Evolutionary conservation across 2,888 invertebrate genomes (phyloP).

Genomic region (Bombyx huttoni): DNA sequence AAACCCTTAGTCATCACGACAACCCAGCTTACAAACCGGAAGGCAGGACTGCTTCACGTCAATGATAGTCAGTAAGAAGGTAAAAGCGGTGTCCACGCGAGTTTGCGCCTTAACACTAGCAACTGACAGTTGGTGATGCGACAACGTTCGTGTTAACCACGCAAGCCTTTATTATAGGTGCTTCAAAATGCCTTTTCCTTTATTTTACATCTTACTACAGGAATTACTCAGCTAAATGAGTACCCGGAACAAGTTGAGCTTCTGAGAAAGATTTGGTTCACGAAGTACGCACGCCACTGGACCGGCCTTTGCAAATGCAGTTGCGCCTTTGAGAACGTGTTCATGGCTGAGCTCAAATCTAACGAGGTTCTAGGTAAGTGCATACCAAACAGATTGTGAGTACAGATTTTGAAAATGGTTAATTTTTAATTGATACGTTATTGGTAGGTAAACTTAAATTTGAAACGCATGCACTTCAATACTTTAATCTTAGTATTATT

Average conservation of each 20-base stretch:
- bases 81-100: too few relatives aligned
- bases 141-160: too few relatives aligned
- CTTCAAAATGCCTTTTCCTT: too few relatives aligned
- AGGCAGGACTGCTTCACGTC: too few relatives aligned
- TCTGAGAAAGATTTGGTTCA: slow-evolving; percentile 84
- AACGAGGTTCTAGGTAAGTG: slow-evolving; percentile 76
- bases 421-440: neutral
- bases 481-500: too few relatives aligned
- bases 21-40: too few relatives aligned
- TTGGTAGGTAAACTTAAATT: neutral
- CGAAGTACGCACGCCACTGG: slow-evolving; percentile 85
- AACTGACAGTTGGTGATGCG: too few relatives aligned
- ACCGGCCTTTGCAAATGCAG: slow-evolving; percentile 86
- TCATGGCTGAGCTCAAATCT: slow-evolving; percentile 89
- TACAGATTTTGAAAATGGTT: neutral
- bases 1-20: too few relatives aligned
- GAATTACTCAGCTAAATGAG: slow-evolving; percentile 75
- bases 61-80: too few relatives aligned
- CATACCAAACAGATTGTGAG: neutral
- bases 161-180: too few relatives aligned
- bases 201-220: slow-evolving; percentile 18
- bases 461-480: too few relatives aligned
- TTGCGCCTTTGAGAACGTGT: slow-evolving; percentile 94
- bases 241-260: slow-evolving; percentile 72
- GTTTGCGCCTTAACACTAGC: too few relatives aligned